These are phyloP conservation scores for Sterrhoptilus dennistouni DNA, from an alignment of 2,113 vertebrate species.

Conservation along the genomic window DNA sequence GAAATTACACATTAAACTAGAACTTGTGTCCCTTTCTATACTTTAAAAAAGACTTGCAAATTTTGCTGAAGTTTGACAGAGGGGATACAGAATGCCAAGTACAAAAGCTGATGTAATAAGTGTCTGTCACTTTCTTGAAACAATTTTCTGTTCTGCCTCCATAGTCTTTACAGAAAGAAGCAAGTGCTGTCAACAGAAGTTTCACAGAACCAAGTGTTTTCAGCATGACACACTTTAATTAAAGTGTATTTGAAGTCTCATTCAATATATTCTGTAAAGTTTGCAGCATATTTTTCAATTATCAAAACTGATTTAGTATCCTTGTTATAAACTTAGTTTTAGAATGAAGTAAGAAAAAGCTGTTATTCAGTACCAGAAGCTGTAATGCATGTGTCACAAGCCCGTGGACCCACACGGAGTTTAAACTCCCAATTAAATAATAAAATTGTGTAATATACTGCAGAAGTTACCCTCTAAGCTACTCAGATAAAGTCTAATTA, in stretches of 20 bases:
- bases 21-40: background rate
- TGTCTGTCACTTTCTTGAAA: background rate
- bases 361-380: background rate
- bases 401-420: background rate
- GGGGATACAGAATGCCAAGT: background rate
- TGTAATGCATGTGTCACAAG: background rate
- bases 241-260: background rate
- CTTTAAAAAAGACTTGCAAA: background rate
- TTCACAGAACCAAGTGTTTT: background rate
- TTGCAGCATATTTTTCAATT: background rate
- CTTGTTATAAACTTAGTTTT: background rate
- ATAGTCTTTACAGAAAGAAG: background rate
- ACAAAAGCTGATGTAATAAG: background rate
- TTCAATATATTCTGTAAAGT: background rate
- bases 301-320: background rate
- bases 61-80: background rate
- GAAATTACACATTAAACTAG: background rate
- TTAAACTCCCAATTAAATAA: conserved; percentile 7
- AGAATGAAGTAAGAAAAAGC: background rate
- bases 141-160: background rate
- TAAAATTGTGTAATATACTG: background rate
- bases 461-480: background rate
- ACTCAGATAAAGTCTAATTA: background rate
- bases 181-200: background rate
- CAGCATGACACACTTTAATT: background rate